Evolutionary conservation across 2,113 vertebrate genomes (phyloP), one percentile per base, ranked within the genome.

Genomic region (Aptenodytes forsteri): DNA sequence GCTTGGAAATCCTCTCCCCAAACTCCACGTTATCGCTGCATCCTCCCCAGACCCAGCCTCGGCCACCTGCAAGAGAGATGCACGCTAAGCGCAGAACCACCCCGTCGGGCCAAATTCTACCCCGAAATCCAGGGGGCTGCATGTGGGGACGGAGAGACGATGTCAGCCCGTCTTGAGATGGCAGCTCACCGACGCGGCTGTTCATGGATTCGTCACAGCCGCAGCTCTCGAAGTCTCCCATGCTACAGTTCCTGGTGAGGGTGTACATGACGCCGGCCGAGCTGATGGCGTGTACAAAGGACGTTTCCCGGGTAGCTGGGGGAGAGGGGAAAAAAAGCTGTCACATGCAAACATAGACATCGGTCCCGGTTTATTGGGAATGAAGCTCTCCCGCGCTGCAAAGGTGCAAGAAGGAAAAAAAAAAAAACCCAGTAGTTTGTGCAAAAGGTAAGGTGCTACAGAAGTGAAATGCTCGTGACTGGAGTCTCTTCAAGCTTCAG

Each of bases 11-110:
- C 85, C 98, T 99, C 95, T 99, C 99, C 66, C 99, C 99, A 96
- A 99, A 99, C 75, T 99, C 99, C 77, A 98, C 98, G 15, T 99
- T 99, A 96, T 99, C 99, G 14, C 99, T 99, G 98, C 99, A 99
- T 65, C 99, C 99, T 96, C 99, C 99, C 99, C 99, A 99, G 85
- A 99, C 98, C 99, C 99, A 99, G 25, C 99, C 99, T 86, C 97
- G 98, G 67, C 99, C 99, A 77, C 99, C 99, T 99, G 92, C 7
- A 77, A 78, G 69, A 79, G 44, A 95, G 73, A 46, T 0, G 6
- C 40, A 11, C 1, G 1, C 18, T 70, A 5, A 69, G 78, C 13
- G 6, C 77, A 12, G 75, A 32, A 13, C 40, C 3, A 9, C 34
- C 50, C 50, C 8, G 2, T 0, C 0, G 8, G 46, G 36, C 54